Percentiles rank a stretch among this genome's conserved stretches.
Evolutionary conservation across 2,888 invertebrate genomes (phyloP).

Genomic region (Arge pagana): DNA sequence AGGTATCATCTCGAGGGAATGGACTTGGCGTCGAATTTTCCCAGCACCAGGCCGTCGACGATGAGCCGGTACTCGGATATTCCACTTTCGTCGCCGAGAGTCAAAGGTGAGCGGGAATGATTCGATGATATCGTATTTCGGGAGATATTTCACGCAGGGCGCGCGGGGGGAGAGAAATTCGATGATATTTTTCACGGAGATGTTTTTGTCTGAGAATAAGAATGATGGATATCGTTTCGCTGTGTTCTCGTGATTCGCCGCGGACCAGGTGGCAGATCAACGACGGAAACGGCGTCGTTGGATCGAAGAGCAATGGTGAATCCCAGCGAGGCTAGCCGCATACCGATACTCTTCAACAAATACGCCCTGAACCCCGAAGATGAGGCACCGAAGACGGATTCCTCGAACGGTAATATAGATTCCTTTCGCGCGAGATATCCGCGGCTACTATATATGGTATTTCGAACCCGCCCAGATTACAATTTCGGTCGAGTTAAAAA

Average conservation of each 20-base stretch:
- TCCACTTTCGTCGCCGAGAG: conserved; percentile 36
- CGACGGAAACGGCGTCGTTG: conserved; percentile 47
- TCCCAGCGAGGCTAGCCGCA: conserved; percentile 57
- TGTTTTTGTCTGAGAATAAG: too few relatives aligned
- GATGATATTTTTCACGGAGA: too few relatives aligned
- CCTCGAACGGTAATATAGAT: conserved; percentile 49
- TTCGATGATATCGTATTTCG: too few relatives aligned
- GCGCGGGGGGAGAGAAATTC: too few relatives aligned
- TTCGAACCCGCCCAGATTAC: too few relatives aligned
- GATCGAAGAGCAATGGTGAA: conserved; percentile 52
- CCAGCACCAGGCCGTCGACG: conserved; percentile 51
- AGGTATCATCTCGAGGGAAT: conserved; percentile 19
- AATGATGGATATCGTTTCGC: too few relatives aligned
- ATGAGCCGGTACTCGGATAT: conserved; percentile 52
- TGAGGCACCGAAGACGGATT: conserved; percentile 49
- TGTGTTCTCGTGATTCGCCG: too few relatives aligned
- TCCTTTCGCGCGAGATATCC: too few relatives aligned
- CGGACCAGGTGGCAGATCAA: conserved; percentile 41
- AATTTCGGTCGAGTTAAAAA: neutral
- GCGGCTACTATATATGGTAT: too few relatives aligned
- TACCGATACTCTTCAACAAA: conserved; percentile 72
- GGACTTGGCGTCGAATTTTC: conserved; percentile 22
- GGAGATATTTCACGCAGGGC: too few relatives aligned
- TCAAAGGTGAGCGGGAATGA: conserved; percentile 14
- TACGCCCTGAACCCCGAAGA: conserved; percentile 67